These are phyloP conservation scores for Harpagus bidentatus DNA, from an alignment of 2,113 vertebrate species.

Conservation along the genomic window DNA sequence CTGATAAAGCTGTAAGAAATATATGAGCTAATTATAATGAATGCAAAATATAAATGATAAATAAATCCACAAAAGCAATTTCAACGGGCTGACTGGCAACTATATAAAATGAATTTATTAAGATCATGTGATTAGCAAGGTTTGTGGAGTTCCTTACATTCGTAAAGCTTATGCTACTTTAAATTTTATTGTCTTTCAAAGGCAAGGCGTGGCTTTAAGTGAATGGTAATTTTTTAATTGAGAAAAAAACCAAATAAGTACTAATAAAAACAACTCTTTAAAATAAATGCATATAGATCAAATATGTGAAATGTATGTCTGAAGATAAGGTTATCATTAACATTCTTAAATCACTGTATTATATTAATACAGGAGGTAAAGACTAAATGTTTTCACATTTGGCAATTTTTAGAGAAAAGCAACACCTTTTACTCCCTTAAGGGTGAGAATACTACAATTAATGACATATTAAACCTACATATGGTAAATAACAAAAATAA, in stretches of 20 bases:
- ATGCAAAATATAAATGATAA: background rate
- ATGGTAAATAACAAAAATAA: background rate
- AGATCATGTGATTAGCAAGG: background rate
- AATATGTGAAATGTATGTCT: background rate
- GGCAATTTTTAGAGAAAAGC: background rate
- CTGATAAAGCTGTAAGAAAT: background rate
- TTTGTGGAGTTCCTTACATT: background rate
- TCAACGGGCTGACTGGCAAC: background rate
- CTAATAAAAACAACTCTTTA: background rate
- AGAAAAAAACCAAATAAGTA: background rate
- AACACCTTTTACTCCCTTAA: background rate
- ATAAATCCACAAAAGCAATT: background rate
- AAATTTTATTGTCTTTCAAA: background rate
- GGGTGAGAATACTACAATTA: background rate
- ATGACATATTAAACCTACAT: background rate
- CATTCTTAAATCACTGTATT: background rate
- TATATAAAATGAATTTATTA: slow-evolving; percentile 25
- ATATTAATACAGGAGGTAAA: background rate
- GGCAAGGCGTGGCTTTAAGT: background rate
- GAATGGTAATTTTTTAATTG: background rate
- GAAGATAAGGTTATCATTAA: background rate
- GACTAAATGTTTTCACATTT: background rate
- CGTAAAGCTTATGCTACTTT: background rate
- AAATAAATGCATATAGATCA: background rate
- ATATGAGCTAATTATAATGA: background rate